These are phyloP conservation scores for Chaetodon trifascialis DNA, from an alignment of 2,113 vertebrate genomes.

Conservation along the genomic window DNA sequence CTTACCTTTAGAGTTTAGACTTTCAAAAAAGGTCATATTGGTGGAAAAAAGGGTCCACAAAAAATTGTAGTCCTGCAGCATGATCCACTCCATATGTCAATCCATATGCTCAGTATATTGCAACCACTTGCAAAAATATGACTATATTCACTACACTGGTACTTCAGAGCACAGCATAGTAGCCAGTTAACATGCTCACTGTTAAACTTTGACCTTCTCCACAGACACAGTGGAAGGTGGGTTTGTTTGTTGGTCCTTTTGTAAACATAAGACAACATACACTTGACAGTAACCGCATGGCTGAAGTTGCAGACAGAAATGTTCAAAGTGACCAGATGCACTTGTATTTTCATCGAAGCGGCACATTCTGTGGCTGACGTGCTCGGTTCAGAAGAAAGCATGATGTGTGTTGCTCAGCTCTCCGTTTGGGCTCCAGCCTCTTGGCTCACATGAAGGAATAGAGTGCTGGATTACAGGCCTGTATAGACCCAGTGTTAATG, in stretches of 20 bases:
- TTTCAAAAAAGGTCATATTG: neutral
- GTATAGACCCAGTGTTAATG: slow-evolving; percentile 74
- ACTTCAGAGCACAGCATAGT: neutral
- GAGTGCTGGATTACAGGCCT: slow-evolving; percentile 69
- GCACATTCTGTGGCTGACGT: slow-evolving; percentile 11
- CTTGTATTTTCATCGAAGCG: slow-evolving; percentile 13
- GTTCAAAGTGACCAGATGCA: slow-evolving; percentile 34
- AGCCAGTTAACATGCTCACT: neutral
- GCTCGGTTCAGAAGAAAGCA: slow-evolving; percentile 10
- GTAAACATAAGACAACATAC: neutral
- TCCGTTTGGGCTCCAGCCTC: slow-evolving; percentile 35
- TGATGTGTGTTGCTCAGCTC: slow-evolving; percentile 28
- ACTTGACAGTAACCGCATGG: neutral
- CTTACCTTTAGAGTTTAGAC: neutral
- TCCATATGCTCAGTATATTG: neutral
- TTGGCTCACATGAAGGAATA: slow-evolving; percentile 61
- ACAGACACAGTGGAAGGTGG: neutral
- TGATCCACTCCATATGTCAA: neutral
- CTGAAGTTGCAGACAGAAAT: neutral
- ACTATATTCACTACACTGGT: no score
- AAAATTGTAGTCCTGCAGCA: neutral
- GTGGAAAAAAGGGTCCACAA: neutral
- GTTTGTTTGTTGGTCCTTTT: neutral
- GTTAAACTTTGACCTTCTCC: neutral
- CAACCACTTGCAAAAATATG: neutral